These are phyloP conservation scores for Lysiphlebus fabarum DNA, from an alignment of 1,140 invertebrate genomes.

Conservation along the genomic window DNA sequence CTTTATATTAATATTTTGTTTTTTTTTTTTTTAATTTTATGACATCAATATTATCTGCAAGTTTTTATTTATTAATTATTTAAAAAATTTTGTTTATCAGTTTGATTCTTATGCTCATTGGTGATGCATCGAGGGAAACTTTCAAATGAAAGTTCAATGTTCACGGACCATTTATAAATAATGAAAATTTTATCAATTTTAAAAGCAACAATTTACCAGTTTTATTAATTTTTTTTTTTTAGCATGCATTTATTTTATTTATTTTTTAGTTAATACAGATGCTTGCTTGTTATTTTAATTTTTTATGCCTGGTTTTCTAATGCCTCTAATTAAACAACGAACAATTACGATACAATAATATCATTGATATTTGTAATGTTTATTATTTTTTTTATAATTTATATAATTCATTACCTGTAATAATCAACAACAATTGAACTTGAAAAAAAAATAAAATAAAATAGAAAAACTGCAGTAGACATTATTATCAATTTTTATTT, in stretches of 20 bases:
- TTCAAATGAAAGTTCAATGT: constrained; percentile 6
- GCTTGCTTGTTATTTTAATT: constrained; percentile 6
- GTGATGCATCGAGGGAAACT: constrained; percentile 24
- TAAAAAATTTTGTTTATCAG: constrained; percentile 15
- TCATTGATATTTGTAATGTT: not conserved
- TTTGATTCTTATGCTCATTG: constrained; percentile 31
- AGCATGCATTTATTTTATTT: constrained; percentile 11
- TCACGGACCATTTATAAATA: constrained; percentile 15
- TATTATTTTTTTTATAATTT: constrained; percentile 4
- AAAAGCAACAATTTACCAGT: constrained; percentile 6
- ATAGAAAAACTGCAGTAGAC: not conserved
- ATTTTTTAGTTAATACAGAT: not conserved
- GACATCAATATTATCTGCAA: not conserved
- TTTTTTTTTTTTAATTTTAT: constrained; percentile 7
- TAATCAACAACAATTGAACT: constrained; percentile 7
- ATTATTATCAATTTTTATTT: not conserved
- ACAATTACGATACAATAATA: constrained; percentile 14
- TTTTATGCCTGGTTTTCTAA: constrained; percentile 8
- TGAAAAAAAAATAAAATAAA: constrained; percentile 2
- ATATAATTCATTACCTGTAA: not conserved
- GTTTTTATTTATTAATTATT: constrained; percentile 4
- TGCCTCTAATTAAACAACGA: constrained; percentile 8
- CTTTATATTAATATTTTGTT: not conserved
- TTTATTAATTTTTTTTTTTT: not conserved
- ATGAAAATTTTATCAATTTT: constrained; percentile 12